Evolutionary conservation across 1,140 invertebrate genomes (phyloP).

Genomic region (Phortica variegata): DNA sequence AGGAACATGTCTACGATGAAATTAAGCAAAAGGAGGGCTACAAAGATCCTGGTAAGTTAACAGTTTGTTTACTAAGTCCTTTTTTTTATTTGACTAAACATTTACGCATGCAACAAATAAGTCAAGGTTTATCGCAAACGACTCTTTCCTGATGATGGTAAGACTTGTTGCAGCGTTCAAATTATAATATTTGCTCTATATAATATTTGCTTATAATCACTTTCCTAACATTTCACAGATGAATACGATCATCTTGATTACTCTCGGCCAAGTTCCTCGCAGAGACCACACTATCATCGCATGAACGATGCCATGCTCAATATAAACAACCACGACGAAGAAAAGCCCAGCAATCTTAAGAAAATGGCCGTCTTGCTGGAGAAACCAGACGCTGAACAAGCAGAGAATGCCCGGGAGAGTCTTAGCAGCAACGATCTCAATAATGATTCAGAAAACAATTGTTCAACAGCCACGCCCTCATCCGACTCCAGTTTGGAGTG

Average conservation of each 20-base stretch:
- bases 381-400: constrained; percentile 14
- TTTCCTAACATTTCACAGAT: constrained; percentile 26
- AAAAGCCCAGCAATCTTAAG: constrained; percentile 52
- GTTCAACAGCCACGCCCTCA: too few relatives aligned
- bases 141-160: constrained; percentile 51
- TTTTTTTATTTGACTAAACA: not conserved
- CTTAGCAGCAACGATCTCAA: too few relatives aligned
- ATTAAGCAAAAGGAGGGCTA: constrained; percentile 77
- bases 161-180: constrained; percentile 11
- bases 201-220: not conserved
- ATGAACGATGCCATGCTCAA: constrained; percentile 53
- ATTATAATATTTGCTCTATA: constrained; percentile 11
- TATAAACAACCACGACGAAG: constrained; percentile 47
- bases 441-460: too few relatives aligned
- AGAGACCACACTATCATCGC: constrained; percentile 81
- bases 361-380: constrained; percentile 43
- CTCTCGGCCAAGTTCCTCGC: constrained; percentile 73
- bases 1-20: constrained; percentile 89
- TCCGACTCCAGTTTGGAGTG: too few relatives aligned
- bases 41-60: constrained; percentile 58
- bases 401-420: not conserved
- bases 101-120: constrained; percentile 26
- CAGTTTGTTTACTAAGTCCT: not conserved
- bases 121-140: constrained; percentile 54
- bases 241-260: constrained; percentile 88